phyloP scores from a whole-genome alignment of 2,113 vertebrate species.

The Passer montanus region DNA sequence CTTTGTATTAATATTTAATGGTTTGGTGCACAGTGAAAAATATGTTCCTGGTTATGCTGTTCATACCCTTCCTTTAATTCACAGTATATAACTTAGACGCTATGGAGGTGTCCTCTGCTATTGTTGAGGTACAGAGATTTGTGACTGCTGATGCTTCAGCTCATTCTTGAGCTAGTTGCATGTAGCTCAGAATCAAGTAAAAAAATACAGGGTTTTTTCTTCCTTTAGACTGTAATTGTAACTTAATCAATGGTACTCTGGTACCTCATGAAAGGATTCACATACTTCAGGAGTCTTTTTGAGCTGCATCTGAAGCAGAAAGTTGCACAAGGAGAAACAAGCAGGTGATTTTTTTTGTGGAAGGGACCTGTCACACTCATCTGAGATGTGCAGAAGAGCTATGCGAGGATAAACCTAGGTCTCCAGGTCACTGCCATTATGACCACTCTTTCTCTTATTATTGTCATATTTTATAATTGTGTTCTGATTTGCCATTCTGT shows the following conservation, averaged over 20 bases:
- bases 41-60: neutral
- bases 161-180: neutral
- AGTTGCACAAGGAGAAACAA: neutral
- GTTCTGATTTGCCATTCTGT: neutral
- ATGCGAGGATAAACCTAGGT: neutral
- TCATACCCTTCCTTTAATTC: neutral
- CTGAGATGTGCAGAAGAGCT: neutral
- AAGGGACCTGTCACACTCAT: neutral
- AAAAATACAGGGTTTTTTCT: neutral
- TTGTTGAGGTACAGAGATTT: neutral
- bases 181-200: neutral
- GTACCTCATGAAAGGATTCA: neutral
- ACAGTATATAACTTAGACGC: neutral
- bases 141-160: neutral
- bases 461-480: neutral
- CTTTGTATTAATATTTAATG: neutral
- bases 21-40: neutral
- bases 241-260: neutral
- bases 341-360: neutral
- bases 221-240: neutral
- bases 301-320: neutral
- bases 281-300: neutral
- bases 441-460: neutral
- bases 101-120: neutral
- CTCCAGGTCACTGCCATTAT: neutral